Evolutionary conservation across 2,113 vertebrate species (phyloP).

Genomic region (Caranx ignobilis): DNA sequence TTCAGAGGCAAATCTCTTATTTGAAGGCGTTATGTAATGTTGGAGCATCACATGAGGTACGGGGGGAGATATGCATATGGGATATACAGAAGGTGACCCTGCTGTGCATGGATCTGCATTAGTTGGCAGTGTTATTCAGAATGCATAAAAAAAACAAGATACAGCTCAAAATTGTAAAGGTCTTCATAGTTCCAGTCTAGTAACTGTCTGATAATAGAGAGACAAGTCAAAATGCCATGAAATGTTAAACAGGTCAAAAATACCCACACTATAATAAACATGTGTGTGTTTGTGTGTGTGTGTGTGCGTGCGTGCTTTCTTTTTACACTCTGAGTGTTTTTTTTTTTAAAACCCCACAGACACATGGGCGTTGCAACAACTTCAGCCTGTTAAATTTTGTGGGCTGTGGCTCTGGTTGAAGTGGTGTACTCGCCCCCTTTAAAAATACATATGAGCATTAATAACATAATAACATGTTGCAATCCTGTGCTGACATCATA

Average conservation of each 20-base stretch:
- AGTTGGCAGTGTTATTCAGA: not conserved
- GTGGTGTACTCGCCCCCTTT: not conserved
- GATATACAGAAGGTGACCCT: constrained; percentile 48
- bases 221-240: not conserved
- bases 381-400: constrained; percentile 10
- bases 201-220: not conserved
- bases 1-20: constrained; percentile 1
- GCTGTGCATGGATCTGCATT: constrained; percentile 18
- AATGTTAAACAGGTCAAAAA: not conserved
- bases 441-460: not conserved
- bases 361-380: constrained; percentile 1
- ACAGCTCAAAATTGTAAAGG: not conserved
- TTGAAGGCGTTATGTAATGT: constrained; percentile 44
- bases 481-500: not conserved
- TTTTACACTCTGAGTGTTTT: not conserved
- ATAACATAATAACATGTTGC: not conserved
- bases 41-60: not conserved
- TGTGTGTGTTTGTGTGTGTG: not conserved
- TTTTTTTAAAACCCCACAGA: not conserved
- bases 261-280: not conserved
- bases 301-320: not conserved
- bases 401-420: not conserved
- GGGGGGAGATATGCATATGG: not conserved
- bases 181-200: not conserved
- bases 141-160: constrained; percentile 7